Evolutionary conservation across 1,140 invertebrate genomes (phyloP).

Genomic region (Archivesica marissinica): DNA sequence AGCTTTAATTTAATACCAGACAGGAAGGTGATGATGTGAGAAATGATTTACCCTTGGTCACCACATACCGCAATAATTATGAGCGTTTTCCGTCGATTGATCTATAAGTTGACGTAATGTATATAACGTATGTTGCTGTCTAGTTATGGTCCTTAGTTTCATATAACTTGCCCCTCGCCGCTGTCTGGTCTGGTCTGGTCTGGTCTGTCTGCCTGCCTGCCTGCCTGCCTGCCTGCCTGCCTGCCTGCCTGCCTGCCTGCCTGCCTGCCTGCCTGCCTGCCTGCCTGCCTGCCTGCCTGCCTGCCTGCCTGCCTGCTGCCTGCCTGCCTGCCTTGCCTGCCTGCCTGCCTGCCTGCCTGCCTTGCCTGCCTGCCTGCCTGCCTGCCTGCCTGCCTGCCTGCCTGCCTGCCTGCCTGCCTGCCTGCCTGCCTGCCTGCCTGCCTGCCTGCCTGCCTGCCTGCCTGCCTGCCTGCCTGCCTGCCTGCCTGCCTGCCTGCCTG

Average conservation of each 20-base stretch:
- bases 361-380: conserved; percentile 25
- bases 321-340: neutral
- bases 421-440: conserved; percentile 59
- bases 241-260: conserved; percentile 52
- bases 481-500: conserved; percentile 57
- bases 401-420: conserved; percentile 60
- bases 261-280: conserved; percentile 27
- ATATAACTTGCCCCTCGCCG: too few species aligned
- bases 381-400: conserved; percentile 36
- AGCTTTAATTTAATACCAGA: too few species aligned
- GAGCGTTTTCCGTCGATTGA: too few species aligned
- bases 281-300: conserved; percentile 27
- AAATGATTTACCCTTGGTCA: too few species aligned
- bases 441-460: conserved; percentile 60
- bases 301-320: too few species aligned
- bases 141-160: too few species aligned
- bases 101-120: too few species aligned
- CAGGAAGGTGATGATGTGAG: too few species aligned
- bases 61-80: too few species aligned
- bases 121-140: too few species aligned
- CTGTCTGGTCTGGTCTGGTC: conserved; percentile 49
- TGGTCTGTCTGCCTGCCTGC: too few species aligned
- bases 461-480: conserved; percentile 55
- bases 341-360: conserved; percentile 27
- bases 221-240: conserved; percentile 61